phyloP scores from a whole-genome alignment of 2,113 vertebrate genomes.

The Cygnus atratus region DNA sequence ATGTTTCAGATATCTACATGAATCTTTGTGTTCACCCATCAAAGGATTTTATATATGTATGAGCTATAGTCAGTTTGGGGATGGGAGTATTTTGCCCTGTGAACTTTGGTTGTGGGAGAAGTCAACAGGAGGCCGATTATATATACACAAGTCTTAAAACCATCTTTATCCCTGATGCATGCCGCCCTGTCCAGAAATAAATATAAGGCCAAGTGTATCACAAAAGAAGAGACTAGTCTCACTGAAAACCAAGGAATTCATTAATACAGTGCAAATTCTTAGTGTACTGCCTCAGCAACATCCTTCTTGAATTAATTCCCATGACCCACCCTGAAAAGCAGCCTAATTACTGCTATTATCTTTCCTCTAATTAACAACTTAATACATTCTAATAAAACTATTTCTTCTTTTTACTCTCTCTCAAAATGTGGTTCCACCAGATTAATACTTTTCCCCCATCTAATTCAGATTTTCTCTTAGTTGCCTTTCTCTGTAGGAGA shows the following conservation, averaged over 20 bases:
- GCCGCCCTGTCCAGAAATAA: neutral
- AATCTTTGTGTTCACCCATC: conserved; percentile 31
- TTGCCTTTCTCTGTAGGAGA: neutral
- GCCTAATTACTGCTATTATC: neutral
- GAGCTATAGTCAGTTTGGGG: neutral
- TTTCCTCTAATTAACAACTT: neutral
- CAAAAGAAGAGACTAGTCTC: neutral
- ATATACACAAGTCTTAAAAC: neutral
- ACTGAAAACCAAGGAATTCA: neutral
- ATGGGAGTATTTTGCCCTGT: neutral
- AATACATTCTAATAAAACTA: neutral
- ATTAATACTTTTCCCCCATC: neutral
- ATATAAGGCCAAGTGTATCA: neutral
- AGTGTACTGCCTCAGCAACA: neutral
- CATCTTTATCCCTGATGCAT: neutral
- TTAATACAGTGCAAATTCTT: neutral
- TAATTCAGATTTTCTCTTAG: neutral
- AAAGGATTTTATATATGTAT: conserved; percentile 35
- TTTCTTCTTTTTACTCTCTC: neutral
- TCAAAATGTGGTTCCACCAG: neutral
- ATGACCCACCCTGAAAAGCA: neutral
- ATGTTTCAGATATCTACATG: neutral
- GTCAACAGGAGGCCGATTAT: neutral
- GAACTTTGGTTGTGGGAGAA: neutral
- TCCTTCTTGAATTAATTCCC: neutral